phyloP scores from a whole-genome alignment of 1,140 invertebrate species.

The Phenacoccus solenopsis region DNA sequence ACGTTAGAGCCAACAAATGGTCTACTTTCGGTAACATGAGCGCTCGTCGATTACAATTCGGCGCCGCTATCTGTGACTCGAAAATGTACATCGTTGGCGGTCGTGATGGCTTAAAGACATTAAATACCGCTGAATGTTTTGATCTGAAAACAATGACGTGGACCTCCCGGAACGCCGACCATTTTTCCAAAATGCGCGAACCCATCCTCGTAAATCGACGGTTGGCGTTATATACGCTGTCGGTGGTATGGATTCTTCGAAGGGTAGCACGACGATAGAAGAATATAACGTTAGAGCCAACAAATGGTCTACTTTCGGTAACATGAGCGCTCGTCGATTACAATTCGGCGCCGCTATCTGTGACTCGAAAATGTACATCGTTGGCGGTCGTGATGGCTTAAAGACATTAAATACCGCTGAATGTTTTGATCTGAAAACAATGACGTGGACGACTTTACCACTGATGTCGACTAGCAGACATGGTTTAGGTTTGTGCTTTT shows the following conservation, averaged over 20 bases:
- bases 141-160: slow-evolving; percentile 64
- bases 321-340: slow-evolving; percentile 59
- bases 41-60: slow-evolving; percentile 65
- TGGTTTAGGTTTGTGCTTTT: slow-evolving; percentile 46
- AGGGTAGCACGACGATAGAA: slow-evolving; percentile 73
- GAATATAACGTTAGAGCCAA: slow-evolving; percentile 75
- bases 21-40: slow-evolving; percentile 62
- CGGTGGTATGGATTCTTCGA: slow-evolving; percentile 27
- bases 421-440: slow-evolving; percentile 63
- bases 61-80: slow-evolving; percentile 72
- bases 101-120: slow-evolving; percentile 82
- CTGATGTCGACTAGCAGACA: slow-evolving; percentile 87
- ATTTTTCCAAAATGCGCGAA: slow-evolving; percentile 60
- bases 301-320: slow-evolving; percentile 60
- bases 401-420: slow-evolving; percentile 85
- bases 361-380: slow-evolving; percentile 66
- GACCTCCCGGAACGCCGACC: slow-evolving; percentile 72
- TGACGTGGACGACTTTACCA: slow-evolving; percentile 60
- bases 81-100: slow-evolving; percentile 76
- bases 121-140: slow-evolving; percentile 77
- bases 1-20: slow-evolving; percentile 73
- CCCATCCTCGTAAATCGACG: slow-evolving; percentile 60
- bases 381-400: slow-evolving; percentile 83
- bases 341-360: slow-evolving; percentile 84
- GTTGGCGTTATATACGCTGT: slow-evolving; percentile 27